These are phyloP conservation scores for Ceramica pisi DNA, from an alignment of 2,888 invertebrate genomes.

Conservation along the genomic window DNA sequence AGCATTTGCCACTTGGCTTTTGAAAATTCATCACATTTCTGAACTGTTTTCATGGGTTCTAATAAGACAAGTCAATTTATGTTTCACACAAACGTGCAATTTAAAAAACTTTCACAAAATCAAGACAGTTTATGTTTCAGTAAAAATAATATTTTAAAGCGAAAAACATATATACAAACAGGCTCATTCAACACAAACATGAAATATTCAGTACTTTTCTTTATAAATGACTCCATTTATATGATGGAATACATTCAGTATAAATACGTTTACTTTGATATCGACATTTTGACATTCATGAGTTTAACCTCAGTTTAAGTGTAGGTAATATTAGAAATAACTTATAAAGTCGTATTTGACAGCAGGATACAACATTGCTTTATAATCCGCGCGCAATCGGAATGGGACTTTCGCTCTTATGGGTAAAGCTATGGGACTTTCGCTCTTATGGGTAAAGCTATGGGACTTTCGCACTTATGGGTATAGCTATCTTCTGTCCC, in stretches of 20 bases:
- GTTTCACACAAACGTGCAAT: not conserved
- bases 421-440: too few relatives aligned
- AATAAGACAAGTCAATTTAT: not conserved
- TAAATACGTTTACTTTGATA: conserved; percentile 21
- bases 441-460: too few relatives aligned
- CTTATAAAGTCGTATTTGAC: too few relatives aligned
- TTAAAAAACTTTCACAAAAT: conserved; percentile 1
- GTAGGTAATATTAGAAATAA: too few relatives aligned
- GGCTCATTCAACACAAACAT: conserved; percentile 20
- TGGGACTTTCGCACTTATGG: too few relatives aligned
- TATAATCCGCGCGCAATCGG: too few relatives aligned
- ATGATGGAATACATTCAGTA: conserved; percentile 29
- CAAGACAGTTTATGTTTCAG: not conserved
- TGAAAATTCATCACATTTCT: not conserved
- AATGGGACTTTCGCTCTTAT: too few relatives aligned
- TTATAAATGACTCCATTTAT: conserved; percentile 27
- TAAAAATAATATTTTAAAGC: not conserved
- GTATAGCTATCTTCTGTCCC: too few relatives aligned
- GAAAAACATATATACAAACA: conserved; percentile 14
- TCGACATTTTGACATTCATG: conserved; percentile 30
- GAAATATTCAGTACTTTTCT: conserved; percentile 38
- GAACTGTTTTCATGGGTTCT: not conserved
- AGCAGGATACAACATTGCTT: too few relatives aligned
- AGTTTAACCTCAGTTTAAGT: not conserved
- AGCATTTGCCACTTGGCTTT: not conserved